A percentile compares a stretch with the other conserved stretches of the same genome.
phyloP scores from a whole-genome alignment of 2,113 vertebrate genomes.

The Amazona vittata region DNA sequence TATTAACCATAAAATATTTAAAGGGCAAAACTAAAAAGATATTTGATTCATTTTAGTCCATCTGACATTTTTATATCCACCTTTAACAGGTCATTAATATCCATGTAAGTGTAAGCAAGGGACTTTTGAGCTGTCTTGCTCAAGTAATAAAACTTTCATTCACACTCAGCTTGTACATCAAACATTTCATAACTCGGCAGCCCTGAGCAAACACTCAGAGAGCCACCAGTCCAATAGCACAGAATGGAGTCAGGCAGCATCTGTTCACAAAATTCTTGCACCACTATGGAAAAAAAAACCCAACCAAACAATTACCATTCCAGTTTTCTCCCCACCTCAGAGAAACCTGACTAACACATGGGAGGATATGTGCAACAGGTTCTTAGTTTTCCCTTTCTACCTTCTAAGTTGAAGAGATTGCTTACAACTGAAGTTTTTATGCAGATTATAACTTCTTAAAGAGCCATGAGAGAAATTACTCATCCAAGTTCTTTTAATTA shows the following conservation, averaged over 20 bases:
- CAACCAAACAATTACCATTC: background rate
- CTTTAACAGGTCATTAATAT: conserved; percentile 24
- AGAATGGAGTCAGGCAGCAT: background rate
- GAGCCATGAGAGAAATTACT: conserved; percentile 2
- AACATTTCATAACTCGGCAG: conserved; percentile 49
- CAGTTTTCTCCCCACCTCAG: background rate
- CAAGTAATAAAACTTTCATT: conserved; percentile 45
- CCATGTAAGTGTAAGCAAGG: conserved; percentile 21
- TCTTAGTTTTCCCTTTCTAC: background rate
- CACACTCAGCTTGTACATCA: conserved; percentile 14
- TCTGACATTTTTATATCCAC: conserved; percentile 34
- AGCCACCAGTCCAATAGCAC: background rate
- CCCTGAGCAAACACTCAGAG: background rate
- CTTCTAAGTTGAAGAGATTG: background rate
- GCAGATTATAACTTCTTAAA: conserved; percentile 19
- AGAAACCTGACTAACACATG: background rate
- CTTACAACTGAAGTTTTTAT: background rate
- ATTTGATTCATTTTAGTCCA: background rate
- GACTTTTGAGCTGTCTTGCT: conserved; percentile 18
- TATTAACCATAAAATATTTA: background rate
- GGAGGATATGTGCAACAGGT: background rate
- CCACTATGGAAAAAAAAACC: background rate
- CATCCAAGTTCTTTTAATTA: background rate
- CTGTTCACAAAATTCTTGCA: background rate
- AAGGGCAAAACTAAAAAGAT: background rate